Evolutionary conservation across 1,140 invertebrate genomes (phyloP), one percentile per base, ranked within the genome.

Genomic region (Gonioctena quinquepunctata): DNA sequence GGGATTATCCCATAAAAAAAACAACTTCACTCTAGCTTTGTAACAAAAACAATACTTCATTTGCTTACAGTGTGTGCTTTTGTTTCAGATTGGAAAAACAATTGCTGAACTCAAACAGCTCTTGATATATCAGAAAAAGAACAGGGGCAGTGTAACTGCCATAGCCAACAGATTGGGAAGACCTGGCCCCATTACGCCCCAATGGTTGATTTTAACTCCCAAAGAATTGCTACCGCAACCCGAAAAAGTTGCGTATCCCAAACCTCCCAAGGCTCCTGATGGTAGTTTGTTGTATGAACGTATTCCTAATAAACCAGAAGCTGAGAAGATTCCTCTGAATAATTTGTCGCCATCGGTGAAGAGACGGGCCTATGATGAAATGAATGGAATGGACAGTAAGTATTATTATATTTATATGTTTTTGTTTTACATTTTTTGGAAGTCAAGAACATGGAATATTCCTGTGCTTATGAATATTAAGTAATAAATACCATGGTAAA

Each of bases 331-430:
- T 48, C 84, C 86, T 5, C 78, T 88, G 26, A 90, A 85, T 64
- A 87, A 84, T 65, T 78, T 83, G 77, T 86, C 86, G 63, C 85
- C 88, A 63, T 89, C 92, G 60, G 81, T 93, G 69, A 94, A 92
- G 83, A 89, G 92, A 83, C 86, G 92, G 68, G 86, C 89, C 3
- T 95, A 94, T 83, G 94, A 96, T 77, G 94, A 96, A 82, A 88
- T 93, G 71, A 96, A 96, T 87, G 94, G 94, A 71, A 89, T 94
- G 74, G 93, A 95, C 86, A 92, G 93, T 94, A 88, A 90, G 87
- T 88, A 81, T 68, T 42, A 13, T 42, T 33, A 33, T 33, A 13
- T 42, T 42, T 7, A 13, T 0, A n/a, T n/a, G n/a, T n/a, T n/a
- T n/a, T n/a, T n/a, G n/a, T n/a, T n/a, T n/a, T n/a, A n/a, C n/a